Conservation (phyloP, 2,888 invertebrate genomes). For the Erannis defoliaria region DNA sequence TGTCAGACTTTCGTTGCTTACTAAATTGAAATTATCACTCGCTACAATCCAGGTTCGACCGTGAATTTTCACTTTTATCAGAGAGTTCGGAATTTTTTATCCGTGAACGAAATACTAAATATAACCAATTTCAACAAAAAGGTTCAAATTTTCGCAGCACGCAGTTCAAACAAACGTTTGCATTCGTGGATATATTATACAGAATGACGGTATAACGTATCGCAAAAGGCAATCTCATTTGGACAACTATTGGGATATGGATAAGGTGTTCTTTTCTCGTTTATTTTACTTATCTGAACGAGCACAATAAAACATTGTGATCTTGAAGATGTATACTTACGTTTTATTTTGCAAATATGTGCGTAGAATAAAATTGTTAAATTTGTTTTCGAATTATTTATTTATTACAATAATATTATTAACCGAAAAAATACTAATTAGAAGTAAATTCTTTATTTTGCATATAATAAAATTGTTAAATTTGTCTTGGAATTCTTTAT, state of each 20-base stretch:
- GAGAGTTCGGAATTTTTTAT: no score
- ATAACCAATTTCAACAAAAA: no score
- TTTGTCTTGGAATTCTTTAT: no score
- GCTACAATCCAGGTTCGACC: no score
- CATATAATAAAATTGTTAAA: background rate
- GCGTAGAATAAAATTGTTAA: background rate
- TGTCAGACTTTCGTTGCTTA: no score
- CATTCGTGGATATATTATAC: conserved; percentile 7
- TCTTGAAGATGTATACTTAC: background rate
- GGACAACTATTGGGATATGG: conserved; percentile 12
- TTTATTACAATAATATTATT: no score
- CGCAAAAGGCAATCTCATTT: conserved; percentile 13
- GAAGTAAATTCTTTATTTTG: conserved; percentile 7
- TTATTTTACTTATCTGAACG: conserved; percentile 12
- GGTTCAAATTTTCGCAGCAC: background rate
- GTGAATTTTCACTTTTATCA: no score
- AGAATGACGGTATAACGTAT: conserved; percentile 1
- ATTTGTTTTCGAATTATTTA: no score
- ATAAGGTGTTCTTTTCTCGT: conserved; percentile 13
- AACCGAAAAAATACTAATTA: no score
- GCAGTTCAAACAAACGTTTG: background rate
- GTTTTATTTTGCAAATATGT: conserved; percentile 5
- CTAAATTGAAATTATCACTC: no score
- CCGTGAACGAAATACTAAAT: no score
- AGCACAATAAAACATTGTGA: conserved; percentile 9